Evolutionary conservation across 2,888 invertebrate genomes (phyloP).

Genomic region (Penaeus monodon): DNA sequence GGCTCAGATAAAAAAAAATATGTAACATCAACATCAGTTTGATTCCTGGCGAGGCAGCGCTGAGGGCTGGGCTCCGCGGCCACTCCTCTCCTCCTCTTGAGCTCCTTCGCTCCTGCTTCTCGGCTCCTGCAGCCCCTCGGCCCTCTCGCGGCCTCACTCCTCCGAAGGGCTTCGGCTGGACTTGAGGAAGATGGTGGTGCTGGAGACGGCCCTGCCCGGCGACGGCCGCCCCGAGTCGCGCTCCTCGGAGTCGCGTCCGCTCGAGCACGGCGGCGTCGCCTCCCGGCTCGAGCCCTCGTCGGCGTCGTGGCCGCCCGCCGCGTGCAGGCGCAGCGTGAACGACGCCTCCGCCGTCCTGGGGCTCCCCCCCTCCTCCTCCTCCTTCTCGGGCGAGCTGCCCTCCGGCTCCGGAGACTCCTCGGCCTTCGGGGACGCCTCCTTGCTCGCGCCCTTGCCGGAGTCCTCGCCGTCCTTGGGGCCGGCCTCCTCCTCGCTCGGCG

Average conservation of each 20-base stretch:
- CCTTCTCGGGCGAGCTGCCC: conserved; percentile 29
- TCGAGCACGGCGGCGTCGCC: conserved; percentile 23
- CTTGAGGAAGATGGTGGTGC: conserved; percentile 51
- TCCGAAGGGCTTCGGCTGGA: conserved; percentile 38
- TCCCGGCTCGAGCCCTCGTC: conserved; percentile 47
- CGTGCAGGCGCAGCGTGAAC: conserved; percentile 31
- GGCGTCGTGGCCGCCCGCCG: background rate
- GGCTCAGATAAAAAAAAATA: no score
- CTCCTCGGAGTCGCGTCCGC: conserved; percentile 30
- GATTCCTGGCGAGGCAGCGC: no score
- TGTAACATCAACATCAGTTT: no score
- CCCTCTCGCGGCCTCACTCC: conserved; percentile 7
- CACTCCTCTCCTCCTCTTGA: no score
- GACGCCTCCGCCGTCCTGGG: conserved; percentile 31
- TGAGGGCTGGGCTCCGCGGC: no score
- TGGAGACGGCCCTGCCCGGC: conserved; percentile 29
- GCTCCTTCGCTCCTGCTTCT: no score
- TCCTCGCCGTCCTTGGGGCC: conserved; percentile 78
- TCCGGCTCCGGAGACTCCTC: conserved; percentile 40
- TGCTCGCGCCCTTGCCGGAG: conserved; percentile 69
- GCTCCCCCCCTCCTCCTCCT: conserved; percentile 25
- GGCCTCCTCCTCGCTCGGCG: conserved; percentile 78
- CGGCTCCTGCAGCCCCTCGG: no score
- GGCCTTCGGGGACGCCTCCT: conserved; percentile 41
- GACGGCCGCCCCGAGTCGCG: conserved; percentile 16